These are phyloP conservation scores for Leptonema lineaticorne DNA, from an alignment of 1,140 invertebrate species.

Conservation along the genomic window DNA sequence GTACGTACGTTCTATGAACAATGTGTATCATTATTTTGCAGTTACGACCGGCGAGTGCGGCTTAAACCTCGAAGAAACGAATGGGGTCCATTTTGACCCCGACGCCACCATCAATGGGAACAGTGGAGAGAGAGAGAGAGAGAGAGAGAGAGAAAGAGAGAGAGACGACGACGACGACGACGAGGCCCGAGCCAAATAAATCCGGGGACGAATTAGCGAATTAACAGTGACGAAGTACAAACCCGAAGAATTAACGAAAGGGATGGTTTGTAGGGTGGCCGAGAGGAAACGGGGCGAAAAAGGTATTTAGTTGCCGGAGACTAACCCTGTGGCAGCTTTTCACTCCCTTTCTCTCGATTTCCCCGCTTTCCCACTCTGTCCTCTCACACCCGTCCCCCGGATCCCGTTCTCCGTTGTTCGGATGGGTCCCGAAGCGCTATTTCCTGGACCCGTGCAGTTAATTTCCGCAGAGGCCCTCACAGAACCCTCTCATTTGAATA, in stretches of 20 bases:
- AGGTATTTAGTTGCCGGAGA: background rate
- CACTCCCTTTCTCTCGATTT: background rate
- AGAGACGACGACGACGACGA: too few species aligned
- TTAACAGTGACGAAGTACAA: slow-evolving; percentile 24
- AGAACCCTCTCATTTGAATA: slow-evolving; percentile 39
- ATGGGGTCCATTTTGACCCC: background rate
- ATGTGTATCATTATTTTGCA: background rate
- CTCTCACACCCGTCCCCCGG: background rate
- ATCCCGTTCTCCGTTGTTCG: slow-evolving; percentile 14
- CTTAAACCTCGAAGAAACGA: background rate
- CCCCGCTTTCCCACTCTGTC: background rate
- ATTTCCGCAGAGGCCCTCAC: slow-evolving; percentile 33
- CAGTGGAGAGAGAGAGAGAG: too few species aligned
- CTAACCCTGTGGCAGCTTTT: background rate
- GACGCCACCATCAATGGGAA: background rate
- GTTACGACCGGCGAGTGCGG: background rate
- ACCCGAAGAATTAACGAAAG: background rate
- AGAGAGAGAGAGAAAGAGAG: too few species aligned
- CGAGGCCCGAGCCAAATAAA: slow-evolving; percentile 16
- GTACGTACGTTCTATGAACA: too few species aligned
- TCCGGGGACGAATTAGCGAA: slow-evolving; percentile 30
- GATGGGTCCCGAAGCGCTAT: slow-evolving; percentile 23
- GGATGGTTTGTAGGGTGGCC: too few species aligned
- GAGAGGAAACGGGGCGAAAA: background rate
- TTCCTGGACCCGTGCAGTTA: slow-evolving; percentile 39